Base-by-base conservation (phyloP, 1,140 invertebrate genomes). In the Anastrepha obliqua region DNA sequence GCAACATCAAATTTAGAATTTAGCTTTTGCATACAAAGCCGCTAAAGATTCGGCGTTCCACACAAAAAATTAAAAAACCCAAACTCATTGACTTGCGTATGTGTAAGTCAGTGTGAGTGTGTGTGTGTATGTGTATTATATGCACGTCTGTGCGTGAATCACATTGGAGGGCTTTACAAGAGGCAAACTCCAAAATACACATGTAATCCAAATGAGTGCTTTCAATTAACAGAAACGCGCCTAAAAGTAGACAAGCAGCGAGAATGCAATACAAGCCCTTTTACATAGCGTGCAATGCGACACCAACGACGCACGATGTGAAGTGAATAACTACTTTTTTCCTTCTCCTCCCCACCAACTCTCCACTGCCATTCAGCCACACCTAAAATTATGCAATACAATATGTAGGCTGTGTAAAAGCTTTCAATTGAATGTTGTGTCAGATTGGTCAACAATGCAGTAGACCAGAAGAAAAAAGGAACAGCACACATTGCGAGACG, bases 211-310 rank as follows among this genome's bases (percentile, higher is more conserved):
- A 81, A 81, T 81, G 74, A 55, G 74, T 81, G 47, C 47, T 51
- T 81, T 81, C 51, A 29, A 81, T 81, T 81, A 81, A 81, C 74
- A 55, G 20, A 81, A 81, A 15, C 47, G 47, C 74, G 74, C 74
- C 74, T 55, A 55, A 81, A 81, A 81, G 47, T 81, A 81, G 15
- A 17, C 47, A 81, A 81, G 20, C n/a, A 55, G 7, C 47, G 47
- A 17, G 15, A 55, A n/a, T 17, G 42, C 5, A 74, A 8, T n/a
- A 74, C 15, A 6, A 29, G 15, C 5, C 5, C 11, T 44, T 17
- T 1, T 29, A 13, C 15, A 7, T 6, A 74, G 44, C 13, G 42
- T 44, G 15, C 42, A 44, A 74, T 47, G 67, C 67, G 67, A 6
- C 67, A 7, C 3, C 17, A 47, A 47, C 17, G 17, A 47, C 11